Base-by-base conservation (phyloP, 1,140 invertebrate species). In the Akabosia matsudoensis region DNA sequence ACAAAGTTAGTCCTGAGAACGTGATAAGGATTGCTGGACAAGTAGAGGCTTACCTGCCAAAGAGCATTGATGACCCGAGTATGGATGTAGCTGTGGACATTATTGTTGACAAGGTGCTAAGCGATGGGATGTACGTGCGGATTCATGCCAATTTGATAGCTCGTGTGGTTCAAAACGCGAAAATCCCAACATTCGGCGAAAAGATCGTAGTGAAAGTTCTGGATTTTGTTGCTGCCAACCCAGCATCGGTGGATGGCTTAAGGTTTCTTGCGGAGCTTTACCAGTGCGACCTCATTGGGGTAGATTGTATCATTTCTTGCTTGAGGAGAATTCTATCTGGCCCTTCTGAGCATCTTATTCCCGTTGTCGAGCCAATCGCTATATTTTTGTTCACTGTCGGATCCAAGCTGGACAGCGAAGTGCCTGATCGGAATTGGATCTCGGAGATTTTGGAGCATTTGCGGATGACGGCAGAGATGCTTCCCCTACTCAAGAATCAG, bases 1-100 rank as follows among this genome's bases (percentile, higher is more conserved):
- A 79, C 52, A 77, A 77, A 77, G 78, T 79, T 14, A 70, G 33
- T 22, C 73, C 78, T n/a, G 51, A 33, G 33, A 79, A 78, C 45
- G 26, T 79, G 75, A n/a, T 51, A 1, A 61, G 31, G 16, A 77
- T 79, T 73, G 75, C 73, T 1, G 51, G 22, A 1, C 26, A 73
- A 24, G 45, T 77, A 7, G 26, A 22, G 28, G 7, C 22, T 2
- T 51, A 75, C n/a, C 45, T 77, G 26, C 70, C 56, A 7, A 73
- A 28, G 33, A 34, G 3, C 16, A 7, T 1, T 1, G 31, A 77
- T 10, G 33, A 64, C 7, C 3, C 16, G 0, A 18, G 33, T 1
- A 33, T 77, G 67, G 75, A 75, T 22, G 22, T 14, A 1, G 33
- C 72, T 1, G 67, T 73, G 2, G 54, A 75, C 24, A 64, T 70